Base-by-base conservation (phyloP, 2,113 vertebrate species). In the Oryzias woworae region DNA sequence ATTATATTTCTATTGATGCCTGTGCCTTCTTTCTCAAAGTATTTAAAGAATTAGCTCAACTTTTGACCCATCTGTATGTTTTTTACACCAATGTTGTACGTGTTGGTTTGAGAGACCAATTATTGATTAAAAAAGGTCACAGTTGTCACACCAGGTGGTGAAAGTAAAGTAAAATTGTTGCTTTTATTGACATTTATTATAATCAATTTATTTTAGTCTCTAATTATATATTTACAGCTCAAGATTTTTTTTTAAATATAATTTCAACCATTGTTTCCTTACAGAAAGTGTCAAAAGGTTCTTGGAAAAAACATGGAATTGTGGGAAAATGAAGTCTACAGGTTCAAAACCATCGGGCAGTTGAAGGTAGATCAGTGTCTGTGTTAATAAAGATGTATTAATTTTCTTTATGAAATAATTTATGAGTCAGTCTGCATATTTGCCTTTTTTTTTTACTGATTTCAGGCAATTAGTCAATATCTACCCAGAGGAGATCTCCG, bases 251-350 rank as follows among this genome's bases (percentile, higher is more conserved):
- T 20, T 20, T 20, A 20, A 20, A 20, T 20, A 20, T 20, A 20
- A 20, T 20, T 20, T 20, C 20, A 20, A 20, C 20, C 20, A 36
- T 12, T 2, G 12, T 75, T 76, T 54, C 8, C 3, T n/a, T 86
- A 49, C 80, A 99, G 98, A 69, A 98, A 98, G 84, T 99, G 96
- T 82, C 96, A 98, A 85, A 99, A 97, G 83, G 96, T 99, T 80
- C 95, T 99, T 61, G 96, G 98, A 31, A 99, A 97, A 92, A 99
- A 98, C 89, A 95, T 97, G 92, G 95, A 96, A 62, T 92, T 99
- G 20, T 99, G 98, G 98, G 98, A 99, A 87, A 96, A 96, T 81
- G 96, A 99, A 92, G 98, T 98, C 31, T 97, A 96, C 85, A 93
- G 95, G 58, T 99, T 99, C 85, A 99, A 95, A 91, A 95, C 95